Evolutionary conservation across 2,797 vertebrate species (phyloP), one percentile per base, ranked within the genome.

Genomic region (Macropodus opercularis): DNA sequence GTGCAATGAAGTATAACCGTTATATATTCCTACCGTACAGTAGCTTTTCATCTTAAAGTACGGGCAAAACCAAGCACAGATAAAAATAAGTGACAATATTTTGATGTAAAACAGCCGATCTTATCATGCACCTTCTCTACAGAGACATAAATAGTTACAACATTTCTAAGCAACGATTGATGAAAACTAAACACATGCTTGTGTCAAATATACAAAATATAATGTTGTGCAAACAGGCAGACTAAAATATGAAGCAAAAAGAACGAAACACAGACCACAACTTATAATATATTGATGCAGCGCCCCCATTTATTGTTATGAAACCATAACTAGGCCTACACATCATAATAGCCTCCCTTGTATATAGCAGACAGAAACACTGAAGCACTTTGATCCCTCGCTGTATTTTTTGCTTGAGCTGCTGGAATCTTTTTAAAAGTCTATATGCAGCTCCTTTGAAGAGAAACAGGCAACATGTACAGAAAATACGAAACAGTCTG

Each of bases 391-490:
- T 85, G 80, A 89, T 87, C 72, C 60, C 21, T 34, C 3, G 23
- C 47, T 63, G 61, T 43, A 49, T 51, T 68, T 85, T n/a, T 56
- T 47, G 43, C 42, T 60, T 49, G 51, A 71, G 57, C 63, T 19
- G 63, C 68, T 70, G 60, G 63, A 77, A 69, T 73, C 43, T 43
- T 53, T 64, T 57, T 67, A 66, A 55, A 48, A 36, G 59, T 80
- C 55, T 46, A 56, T 43, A 52, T 66, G 29, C 24, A 41, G 17
- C 54, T 64, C 27, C 63, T 84, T 81, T 80, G 78, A 86, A 75
- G 61, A 67, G 39, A 78, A 82, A 80, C 64, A 26, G 51, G 75
- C 73, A 74, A 58, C 79, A 75, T 51, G 85, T 62, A 71, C 31
- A 35, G 31, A 40, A 58, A 69, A 61, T 39, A 77, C 38, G 64